phyloP scores from a whole-genome alignment of 2,888 invertebrate species.

The Oscheius sp. region DNA sequence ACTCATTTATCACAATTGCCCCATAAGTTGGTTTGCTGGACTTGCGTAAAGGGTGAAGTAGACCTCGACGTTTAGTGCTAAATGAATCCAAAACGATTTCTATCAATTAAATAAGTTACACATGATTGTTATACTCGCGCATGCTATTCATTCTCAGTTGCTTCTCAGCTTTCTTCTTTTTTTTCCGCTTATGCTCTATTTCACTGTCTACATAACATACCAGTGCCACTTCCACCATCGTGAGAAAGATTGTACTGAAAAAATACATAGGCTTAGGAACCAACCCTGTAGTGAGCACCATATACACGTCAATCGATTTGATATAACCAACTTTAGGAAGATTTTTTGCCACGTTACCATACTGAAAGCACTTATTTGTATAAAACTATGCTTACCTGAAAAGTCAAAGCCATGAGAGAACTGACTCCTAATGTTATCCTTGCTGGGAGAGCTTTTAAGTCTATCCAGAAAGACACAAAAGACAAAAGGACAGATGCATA shows the following conservation, averaged over 20 bases:
- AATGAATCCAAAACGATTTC: neutral
- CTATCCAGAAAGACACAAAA: constrained; percentile 68
- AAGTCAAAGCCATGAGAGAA: constrained; percentile 63
- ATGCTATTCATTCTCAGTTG: constrained; percentile 41
- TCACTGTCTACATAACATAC: constrained; percentile 61
- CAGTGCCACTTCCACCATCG: constrained; percentile 67
- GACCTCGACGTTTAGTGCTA: neutral
- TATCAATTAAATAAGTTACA: neutral
- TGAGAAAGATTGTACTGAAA: constrained; percentile 61
- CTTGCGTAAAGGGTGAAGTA: constrained; percentile 4
- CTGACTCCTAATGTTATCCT: constrained; percentile 64
- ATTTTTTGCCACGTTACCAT: constrained; percentile 66
- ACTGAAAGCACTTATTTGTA: constrained; percentile 43
- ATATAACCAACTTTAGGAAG: constrained; percentile 67
- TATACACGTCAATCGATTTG: constrained; percentile 67
- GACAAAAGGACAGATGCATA: constrained; percentile 63
- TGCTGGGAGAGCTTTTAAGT: constrained; percentile 64
- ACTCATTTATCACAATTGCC: neutral
- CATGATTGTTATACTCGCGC: constrained; percentile 4
- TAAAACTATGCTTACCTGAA: constrained; percentile 42
- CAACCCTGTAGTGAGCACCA: constrained; percentile 63
- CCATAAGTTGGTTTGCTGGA: neutral
- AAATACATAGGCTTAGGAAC: too few species aligned
- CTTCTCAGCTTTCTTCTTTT: constrained; percentile 46
- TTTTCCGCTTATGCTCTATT: constrained; percentile 45